Base-by-base conservation (phyloP, 2,888 invertebrate genomes). In the Ophion ventricosus region DNA sequence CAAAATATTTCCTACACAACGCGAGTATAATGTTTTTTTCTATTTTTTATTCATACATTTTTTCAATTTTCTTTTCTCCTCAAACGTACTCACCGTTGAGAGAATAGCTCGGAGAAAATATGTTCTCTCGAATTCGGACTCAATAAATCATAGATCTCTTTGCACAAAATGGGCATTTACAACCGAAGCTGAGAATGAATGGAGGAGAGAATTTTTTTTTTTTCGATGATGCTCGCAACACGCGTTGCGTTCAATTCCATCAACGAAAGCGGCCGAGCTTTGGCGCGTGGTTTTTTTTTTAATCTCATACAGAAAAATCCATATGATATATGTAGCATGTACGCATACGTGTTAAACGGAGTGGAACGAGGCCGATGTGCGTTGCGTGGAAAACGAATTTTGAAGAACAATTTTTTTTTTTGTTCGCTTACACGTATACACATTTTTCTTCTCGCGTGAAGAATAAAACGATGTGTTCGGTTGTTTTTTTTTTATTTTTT, bases 191-290 rank as follows among this genome's bases (percentile, higher is more conserved):
- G 43, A 43, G 43, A 43, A 40, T 35, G 17, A 14, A 26, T 17
- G 23, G 73, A 78, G 67, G 73, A 2, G 78, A 78, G 78, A 78
- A 82, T 17, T 23, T 29, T 61, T 64, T n/a, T 17, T 11, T 78
- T 77, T 23, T 56, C 35, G 14, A 74, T 23, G 61, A 74, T 40
- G 26, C 14, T 54, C 17, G 61, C 25, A 1, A n/a, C 26, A 49
- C 54, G 54, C 54, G 56, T 61, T 17, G 64, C 49, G 43, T 40
- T 75, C 29, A 78, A 82, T 82, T 78, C 74, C 69, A 67, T 74
- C 23, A 82, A 69, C 82, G 78, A 82, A 74, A 82, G 82, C 82
- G 78, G 78, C 69, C 78, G 78, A 78, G 78, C 63, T 76, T 70
- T 11, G 59, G 54, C 67, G 61, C 26, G 59, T 59, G 7, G 40